Base-by-base conservation (phyloP, 1,140 invertebrate species). In the Drepana arcuata region DNA sequence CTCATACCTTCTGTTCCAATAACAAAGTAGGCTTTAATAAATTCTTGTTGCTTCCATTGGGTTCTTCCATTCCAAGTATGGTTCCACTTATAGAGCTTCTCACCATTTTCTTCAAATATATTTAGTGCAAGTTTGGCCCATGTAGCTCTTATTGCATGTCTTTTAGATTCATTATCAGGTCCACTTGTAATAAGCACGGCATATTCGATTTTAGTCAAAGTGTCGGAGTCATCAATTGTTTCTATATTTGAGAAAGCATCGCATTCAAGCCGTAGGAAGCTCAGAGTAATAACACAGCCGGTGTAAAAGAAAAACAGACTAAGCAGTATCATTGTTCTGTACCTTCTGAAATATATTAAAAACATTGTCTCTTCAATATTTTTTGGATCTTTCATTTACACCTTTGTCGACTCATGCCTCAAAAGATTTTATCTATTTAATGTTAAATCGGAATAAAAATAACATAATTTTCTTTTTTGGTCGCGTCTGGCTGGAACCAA, bases 281-380 rank as follows among this genome's bases (percentile, higher is more conserved):
- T 69, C 14, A 79, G 49, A 3, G 74, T 65, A 14, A 77, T 40
- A 18, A 51, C 54, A 56, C 70, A 78, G 24, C 74, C 74, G 30
- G 79, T 23, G 45, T 75, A 79, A 51, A 82, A 82, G 34, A 73
- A 73, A 26, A 79, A 63, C 26, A 74, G 34, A 48, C 69, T 64
- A 9, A 46, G 29, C 1, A 79, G 46, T 37, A 74, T 55, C 67
- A 78, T 75, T 28, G 28, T 64, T 59, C 45, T 73, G 39, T 77
- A 61, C 48, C 55, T 70, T 42, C 43, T 62, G 14, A 66, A 21
- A 26, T 48, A 53, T 13, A 48, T 32, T 24, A 29, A 31, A 21
- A 60, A 35, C 61, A 64, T 70, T 51, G 25, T 33, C 10, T 34
- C 4, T n/a, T n/a, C n/a, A n/a, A n/a, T n/a, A n/a, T n/a, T n/a